Base-by-base conservation (phyloP, 2,888 invertebrate species). In the Nymphalis polychloros region DNA sequence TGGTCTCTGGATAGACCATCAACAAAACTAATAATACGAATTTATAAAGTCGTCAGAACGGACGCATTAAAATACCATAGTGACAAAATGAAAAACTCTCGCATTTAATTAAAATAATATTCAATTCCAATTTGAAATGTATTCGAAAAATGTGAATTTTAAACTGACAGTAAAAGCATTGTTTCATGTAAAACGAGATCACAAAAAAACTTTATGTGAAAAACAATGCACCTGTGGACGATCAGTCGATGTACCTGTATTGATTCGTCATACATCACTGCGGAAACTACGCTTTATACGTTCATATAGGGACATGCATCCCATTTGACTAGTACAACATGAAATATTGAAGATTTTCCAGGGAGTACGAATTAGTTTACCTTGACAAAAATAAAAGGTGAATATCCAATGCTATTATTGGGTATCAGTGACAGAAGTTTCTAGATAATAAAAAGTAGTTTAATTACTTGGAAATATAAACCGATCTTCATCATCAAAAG, bases 201-300 rank as follows among this genome's bases (percentile, higher is more conserved):
- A 49, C 49, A 41, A 68, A 68, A n/a, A 61, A 64, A 46, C 46
- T 35, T 64, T 63, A 49, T 64, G 63, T 63, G 50, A 59, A 48
- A 60, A 61, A 61, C 53, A 55, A 60, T 50, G 68, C 64, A 64
- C 64, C 64, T 59, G 61, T 50, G 63, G 41, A 57, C 68, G 49
- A 60, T 52, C 59, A 68, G 66, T 53, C 64, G 47, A 63, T 68
- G 31, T 47, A 59, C 46, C 41, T 50, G 57, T 68, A 64, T 68
- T 68, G 64, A 68, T 68, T 64, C 64, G 64, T 61, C 68, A 68
- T 64, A 68, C 68, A 68, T 64, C 64, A 68, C 68, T 64, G 68
- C 68, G 63, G 52, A 59, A 19, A n/a, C 50, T 19, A n/a, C 20
- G 41, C 4, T 41, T 13, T 20, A 19, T 16, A 53, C 53, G 8